phyloP scores from a whole-genome alignment of 2,113 vertebrate genomes.

The Bungarus multicinctus region DNA sequence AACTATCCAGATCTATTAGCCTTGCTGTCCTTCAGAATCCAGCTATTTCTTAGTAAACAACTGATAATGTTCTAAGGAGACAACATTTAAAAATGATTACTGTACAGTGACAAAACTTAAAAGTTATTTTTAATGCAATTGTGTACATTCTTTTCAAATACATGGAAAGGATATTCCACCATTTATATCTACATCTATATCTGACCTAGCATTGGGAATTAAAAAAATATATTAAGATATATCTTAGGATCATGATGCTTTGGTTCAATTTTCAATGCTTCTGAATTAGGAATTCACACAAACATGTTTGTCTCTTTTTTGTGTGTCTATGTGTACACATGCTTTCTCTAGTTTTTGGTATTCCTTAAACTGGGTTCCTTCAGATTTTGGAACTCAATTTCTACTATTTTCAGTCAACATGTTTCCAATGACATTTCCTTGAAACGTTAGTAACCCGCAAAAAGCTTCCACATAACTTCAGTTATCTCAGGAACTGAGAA shows the following conservation, averaged over 20 bases:
- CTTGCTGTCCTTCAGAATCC: not conserved
- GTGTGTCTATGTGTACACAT: not conserved
- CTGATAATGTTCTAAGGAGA: not conserved
- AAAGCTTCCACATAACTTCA: not conserved
- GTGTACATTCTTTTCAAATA: not conserved
- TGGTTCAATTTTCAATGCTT: not conserved
- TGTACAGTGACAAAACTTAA: not conserved
- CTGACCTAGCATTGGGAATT: not conserved
- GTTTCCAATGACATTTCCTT: not conserved
- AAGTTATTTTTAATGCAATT: not conserved
- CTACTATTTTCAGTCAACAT: not conserved
- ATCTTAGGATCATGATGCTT: not conserved
- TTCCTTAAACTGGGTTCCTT: not conserved
- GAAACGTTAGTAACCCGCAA: not conserved
- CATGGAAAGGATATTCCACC: not conserved
- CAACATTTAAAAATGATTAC: not conserved
- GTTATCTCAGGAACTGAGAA: not conserved
- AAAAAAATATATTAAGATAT: not conserved
- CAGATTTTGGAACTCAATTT: not conserved
- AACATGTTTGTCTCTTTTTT: not conserved
- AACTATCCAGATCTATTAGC: not conserved
- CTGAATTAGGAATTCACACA: not conserved
- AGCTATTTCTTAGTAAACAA: not conserved
- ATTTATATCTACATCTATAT: not conserved
- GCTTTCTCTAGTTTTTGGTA: not conserved